Base-by-base conservation (phyloP, 2,888 invertebrate species). In the Beris morrisii region DNA sequence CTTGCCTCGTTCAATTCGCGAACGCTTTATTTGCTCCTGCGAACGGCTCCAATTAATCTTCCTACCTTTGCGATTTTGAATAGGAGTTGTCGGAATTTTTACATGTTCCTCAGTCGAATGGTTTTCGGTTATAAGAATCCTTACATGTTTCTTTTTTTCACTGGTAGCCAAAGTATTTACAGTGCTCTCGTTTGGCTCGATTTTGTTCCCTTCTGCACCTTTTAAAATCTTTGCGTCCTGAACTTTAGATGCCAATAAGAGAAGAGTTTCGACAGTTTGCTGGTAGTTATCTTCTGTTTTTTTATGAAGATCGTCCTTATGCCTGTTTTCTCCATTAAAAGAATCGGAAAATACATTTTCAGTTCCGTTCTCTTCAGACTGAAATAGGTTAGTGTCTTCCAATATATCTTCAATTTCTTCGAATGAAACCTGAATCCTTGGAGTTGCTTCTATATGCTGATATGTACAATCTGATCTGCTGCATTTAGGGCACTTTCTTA, bases 131-230 rank as follows among this genome's bases (percentile, higher is more conserved):
- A 44, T 28, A 3, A 15, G 11, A 5, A 64, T 22, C 15, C 13
- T 28, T 6, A 64, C 64, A n/a, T 64, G 48, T 54, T 64, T 64
- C n/a, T 56, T 56, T 30, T 45, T 64, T 54, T 64, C 54, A 30
- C 53, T 64, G 1, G 22, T 22, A 3, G 22, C 3, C 22, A 22
- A 22, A 22, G 22, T 22, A 22, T 22, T 22, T 22, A 22, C 3
- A 22, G 22, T 22, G 22, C 22, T 22, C 22, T 22, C 22, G 2
- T 22, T 22, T 22, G 22, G 3, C 22, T 3, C 22, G 22, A 22
- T 22, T 22, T 1, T 22, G 1, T 22, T 22, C 22, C 3, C 22
- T 22, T 22, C 22, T 22, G 2, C 22, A 22, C 3, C 22, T 2
- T 22, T 22, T 22, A 22, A 22, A 22, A 22, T 22, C 22, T 22